Evolutionary conservation across 1,140 invertebrate genomes (phyloP), one percentile per base, ranked within the genome.

Genomic region (Trachymyrmex septentrionalis): DNA sequence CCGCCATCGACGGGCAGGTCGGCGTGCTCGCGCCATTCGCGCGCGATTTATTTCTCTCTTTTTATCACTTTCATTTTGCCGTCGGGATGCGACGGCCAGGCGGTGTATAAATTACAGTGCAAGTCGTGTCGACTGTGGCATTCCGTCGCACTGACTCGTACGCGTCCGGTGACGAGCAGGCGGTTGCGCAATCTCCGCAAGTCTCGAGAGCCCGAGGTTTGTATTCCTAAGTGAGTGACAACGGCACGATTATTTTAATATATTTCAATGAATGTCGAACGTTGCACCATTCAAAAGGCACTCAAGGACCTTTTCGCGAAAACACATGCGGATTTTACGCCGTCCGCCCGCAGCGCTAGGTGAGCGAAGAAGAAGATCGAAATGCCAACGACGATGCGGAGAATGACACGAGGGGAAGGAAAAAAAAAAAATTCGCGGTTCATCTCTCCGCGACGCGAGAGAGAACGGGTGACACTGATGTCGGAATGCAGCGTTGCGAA

Each of bases 91-190:
- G 78, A 87, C 88, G 87, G 59, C 34, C 64, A 53, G 38, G 75
- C 61, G 80, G 64, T 84, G 16, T 90, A 90, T 90, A 90, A 90
- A 90, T 90, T 85, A 90, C 80, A 55, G 48, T 30, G 27, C 73
- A 63, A 66, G 78, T 71, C 80, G 66, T 78, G 87, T 61, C 71
- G 64, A 24, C 57, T 27, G 57, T 82, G 57, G 48, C 72, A 67
- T 77, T 88, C 63, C 53, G 38, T 30, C 72, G 66, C 69, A 44
- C 78, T 67, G 77, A 61, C 72, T 64, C 76, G 76, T 55, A 69
- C 44, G 9, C 61, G 69, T 76, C 72, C 66, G 78, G 24, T 44
- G 57, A 75, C 34, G 77, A 30, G 81, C 57, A 21, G 61, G 2
- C 30, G 77, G 38, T 91, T 90, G 66, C 86, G 88, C 88, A 90